phyloP scores from a whole-genome alignment of 2,797 vertebrate genomes.

The Sternotherus odoratus region DNA sequence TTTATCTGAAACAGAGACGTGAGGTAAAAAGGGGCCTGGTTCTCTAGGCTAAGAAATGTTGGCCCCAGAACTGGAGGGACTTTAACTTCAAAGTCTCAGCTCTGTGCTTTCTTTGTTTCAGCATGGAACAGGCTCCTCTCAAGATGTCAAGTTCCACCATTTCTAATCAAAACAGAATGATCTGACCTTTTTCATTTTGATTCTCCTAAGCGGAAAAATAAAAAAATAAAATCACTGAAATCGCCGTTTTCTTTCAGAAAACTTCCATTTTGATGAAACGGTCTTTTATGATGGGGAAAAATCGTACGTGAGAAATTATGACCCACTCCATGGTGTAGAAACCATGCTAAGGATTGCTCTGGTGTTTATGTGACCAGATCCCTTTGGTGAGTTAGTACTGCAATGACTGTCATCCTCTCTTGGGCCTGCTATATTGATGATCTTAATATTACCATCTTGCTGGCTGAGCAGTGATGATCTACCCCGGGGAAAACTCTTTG shows the following conservation, averaged over 20 bases:
- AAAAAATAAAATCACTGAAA: neutral
- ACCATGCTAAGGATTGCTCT: neutral
- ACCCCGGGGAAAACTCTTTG: neutral
- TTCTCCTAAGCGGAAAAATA: neutral
- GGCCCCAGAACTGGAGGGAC: neutral
- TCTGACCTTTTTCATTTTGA: neutral
- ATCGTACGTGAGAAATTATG: neutral
- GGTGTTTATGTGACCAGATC: neutral
- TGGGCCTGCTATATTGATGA: conserved; percentile 11
- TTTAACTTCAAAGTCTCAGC: neutral
- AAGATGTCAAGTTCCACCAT: neutral
- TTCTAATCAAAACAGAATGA: neutral
- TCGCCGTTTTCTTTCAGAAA: neutral
- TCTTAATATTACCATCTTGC: neutral
- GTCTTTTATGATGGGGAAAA: neutral
- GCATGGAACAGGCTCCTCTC: neutral
- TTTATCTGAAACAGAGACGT: conserved; percentile 9
- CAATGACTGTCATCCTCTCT: neutral
- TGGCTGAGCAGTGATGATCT: neutral
- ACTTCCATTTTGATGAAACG: neutral
- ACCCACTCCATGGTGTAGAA: neutral
- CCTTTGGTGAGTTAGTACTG: neutral
- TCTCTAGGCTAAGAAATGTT: neutral
- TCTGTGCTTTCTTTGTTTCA: neutral
- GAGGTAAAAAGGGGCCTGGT: neutral